phyloP scores from a whole-genome alignment of 30 jellyfish, hydroid and myxozoan species.

The Haliclystus octoradiatus region DNA sequence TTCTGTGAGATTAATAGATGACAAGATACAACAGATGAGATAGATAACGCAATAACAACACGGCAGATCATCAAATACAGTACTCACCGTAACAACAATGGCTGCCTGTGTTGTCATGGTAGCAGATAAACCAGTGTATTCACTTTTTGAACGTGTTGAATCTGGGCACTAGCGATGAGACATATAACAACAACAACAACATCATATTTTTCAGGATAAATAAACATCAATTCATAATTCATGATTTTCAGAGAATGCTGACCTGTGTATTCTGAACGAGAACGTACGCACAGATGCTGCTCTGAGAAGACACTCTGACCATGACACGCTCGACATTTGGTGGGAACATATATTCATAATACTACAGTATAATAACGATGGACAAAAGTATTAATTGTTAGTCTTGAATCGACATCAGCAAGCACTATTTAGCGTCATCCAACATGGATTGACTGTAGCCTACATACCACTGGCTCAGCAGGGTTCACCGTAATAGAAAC shows the following conservation, averaged over 20 bases:
- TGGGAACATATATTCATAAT: constrained; percentile 39
- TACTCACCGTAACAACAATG: constrained; percentile 61
- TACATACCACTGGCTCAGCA: constrained; percentile 83
- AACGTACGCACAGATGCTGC: constrained; percentile 58
- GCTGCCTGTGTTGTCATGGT: constrained; percentile 82
- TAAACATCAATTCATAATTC: no score
- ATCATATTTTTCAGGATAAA: no score
- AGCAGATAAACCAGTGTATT: constrained; percentile 61
- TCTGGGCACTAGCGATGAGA: constrained; percentile 40
- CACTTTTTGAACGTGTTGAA: constrained; percentile 27
- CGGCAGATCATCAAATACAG: neutral
- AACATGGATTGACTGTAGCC: neutral
- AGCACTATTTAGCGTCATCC: neutral
- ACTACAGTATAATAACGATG: constrained; percentile 15
- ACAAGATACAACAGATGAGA: no score
- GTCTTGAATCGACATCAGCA: neutral
- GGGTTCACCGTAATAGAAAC: constrained; percentile 41
- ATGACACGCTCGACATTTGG: constrained; percentile 49
- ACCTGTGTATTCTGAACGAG: constrained; percentile 73
- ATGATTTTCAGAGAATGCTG: neutral
- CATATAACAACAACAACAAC: no score
- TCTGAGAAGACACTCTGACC: constrained; percentile 60
- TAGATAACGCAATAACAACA: neutral
- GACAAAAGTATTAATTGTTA: neutral
- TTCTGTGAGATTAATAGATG: constrained; percentile 6